phyloP scores from a whole-genome alignment of 2,797 vertebrate species.

The Zalophus californianus region DNA sequence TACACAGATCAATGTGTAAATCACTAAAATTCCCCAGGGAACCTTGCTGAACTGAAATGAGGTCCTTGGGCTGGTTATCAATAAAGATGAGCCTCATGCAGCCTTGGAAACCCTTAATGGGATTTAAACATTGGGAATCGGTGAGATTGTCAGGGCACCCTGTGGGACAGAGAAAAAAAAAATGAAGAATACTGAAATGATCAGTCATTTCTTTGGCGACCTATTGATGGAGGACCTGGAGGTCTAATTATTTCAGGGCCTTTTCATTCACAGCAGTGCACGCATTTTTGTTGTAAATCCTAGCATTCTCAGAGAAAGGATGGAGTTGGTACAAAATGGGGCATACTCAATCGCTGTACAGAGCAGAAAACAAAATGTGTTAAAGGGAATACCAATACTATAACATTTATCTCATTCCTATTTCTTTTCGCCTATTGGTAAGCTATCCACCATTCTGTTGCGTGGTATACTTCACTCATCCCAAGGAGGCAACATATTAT shows the following conservation, averaged over 20 bases:
- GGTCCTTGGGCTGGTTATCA: slow-evolving; percentile 95
- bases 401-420: neutral
- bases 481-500: neutral
- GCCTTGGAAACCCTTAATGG: slow-evolving; percentile 94
- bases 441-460: neutral
- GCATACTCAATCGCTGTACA: neutral
- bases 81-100: slow-evolving; percentile 97
- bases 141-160: slow-evolving; percentile 92
- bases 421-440: neutral
- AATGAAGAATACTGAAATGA: slow-evolving; percentile 84
- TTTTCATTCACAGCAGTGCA: slow-evolving; percentile 76
- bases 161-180: slow-evolving; percentile 87
- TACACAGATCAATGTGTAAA: slow-evolving; percentile 97
- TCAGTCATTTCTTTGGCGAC: slow-evolving; percentile 84
- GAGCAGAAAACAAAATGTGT: neutral
- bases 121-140: slow-evolving; percentile 91
- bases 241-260: slow-evolving; percentile 81
- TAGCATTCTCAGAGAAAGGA: slow-evolving; percentile 1
- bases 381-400: neutral
- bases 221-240: slow-evolving; percentile 81
- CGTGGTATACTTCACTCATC: neutral
- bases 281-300: slow-evolving; percentile 74
- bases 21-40: slow-evolving; percentile 95
- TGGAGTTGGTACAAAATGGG: neutral
- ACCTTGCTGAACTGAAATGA: slow-evolving; percentile 95